phyloP scores from a whole-genome alignment of 2,888 invertebrate species.

The Oscheius sp. region DNA sequence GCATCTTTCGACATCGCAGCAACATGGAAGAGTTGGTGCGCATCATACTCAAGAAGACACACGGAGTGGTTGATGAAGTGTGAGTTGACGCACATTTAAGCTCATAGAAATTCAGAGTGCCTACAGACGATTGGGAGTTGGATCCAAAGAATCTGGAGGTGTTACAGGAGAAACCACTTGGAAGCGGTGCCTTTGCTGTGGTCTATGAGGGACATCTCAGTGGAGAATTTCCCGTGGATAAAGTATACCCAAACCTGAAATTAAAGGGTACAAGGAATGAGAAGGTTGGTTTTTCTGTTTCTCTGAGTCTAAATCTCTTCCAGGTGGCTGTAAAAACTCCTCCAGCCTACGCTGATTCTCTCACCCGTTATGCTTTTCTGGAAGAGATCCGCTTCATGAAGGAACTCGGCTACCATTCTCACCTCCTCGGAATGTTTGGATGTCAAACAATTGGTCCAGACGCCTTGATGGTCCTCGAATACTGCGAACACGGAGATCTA shows the following conservation, averaged over 20 bases:
- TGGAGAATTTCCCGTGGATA: constrained; percentile 30
- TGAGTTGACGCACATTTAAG: too few species aligned
- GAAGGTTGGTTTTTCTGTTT: too few species aligned
- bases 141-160: constrained; percentile 48
- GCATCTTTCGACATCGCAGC: too few species aligned
- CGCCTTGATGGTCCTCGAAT: constrained; percentile 61
- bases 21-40: too few species aligned
- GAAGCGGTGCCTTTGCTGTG: constrained; percentile 62
- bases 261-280: too few species aligned
- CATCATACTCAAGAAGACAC: too few species aligned
- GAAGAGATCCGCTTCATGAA: constrained; percentile 56
- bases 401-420: constrained; percentile 58
- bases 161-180: constrained; percentile 52
- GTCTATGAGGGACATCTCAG: constrained; percentile 59
- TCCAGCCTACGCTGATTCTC: background rate
- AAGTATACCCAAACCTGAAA: too few species aligned
- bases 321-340: background rate
- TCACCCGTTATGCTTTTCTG: background rate
- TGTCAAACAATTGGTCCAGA: constrained; percentile 53
- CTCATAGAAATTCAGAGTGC: too few species aligned
- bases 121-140: constrained; percentile 49
- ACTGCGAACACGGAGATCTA: constrained; percentile 59
- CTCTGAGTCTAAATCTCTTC: too few species aligned
- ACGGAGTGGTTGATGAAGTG: too few species aligned
- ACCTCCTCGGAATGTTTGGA: constrained; percentile 61